Evolutionary conservation across 2,113 vertebrate genomes (phyloP).

Genomic region (Progne subis): DNA sequence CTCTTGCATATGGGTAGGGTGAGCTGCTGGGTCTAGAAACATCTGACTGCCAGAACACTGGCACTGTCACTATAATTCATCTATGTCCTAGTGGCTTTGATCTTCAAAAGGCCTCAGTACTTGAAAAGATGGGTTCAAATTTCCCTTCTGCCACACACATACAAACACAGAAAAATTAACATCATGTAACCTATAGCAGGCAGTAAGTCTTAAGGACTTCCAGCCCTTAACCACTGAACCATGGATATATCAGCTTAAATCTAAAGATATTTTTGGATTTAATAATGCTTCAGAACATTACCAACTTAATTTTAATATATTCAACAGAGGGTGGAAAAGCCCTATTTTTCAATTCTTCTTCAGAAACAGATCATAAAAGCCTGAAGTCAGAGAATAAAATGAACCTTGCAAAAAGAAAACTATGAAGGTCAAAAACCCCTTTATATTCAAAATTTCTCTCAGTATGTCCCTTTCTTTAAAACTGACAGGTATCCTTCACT

Average conservation of each 20-base stretch:
- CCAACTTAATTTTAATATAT: neutral
- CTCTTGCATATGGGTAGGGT: neutral
- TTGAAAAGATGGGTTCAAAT: neutral
- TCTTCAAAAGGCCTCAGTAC: neutral
- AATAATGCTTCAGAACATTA: neutral
- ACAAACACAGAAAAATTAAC: neutral
- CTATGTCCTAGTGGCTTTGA: neutral
- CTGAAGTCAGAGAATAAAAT: neutral
- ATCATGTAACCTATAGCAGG: neutral
- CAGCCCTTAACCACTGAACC: neutral
- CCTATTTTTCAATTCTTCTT: neutral
- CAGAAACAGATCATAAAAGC: neutral
- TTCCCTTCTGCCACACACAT: neutral
- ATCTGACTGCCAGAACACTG: neutral
- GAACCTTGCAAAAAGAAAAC: neutral
- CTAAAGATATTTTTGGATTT: neutral
- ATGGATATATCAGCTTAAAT: neutral
- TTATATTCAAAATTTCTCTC: neutral
- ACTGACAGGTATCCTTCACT: neutral
- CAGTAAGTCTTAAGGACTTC: neutral
- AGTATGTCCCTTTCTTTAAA: neutral
- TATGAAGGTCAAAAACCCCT: neutral
- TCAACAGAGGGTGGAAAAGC: neutral
- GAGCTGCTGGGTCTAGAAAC: neutral
- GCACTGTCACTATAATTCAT: neutral